Conservation (phyloP, 1,140 invertebrate genomes). For the Varroa destructor region DNA sequence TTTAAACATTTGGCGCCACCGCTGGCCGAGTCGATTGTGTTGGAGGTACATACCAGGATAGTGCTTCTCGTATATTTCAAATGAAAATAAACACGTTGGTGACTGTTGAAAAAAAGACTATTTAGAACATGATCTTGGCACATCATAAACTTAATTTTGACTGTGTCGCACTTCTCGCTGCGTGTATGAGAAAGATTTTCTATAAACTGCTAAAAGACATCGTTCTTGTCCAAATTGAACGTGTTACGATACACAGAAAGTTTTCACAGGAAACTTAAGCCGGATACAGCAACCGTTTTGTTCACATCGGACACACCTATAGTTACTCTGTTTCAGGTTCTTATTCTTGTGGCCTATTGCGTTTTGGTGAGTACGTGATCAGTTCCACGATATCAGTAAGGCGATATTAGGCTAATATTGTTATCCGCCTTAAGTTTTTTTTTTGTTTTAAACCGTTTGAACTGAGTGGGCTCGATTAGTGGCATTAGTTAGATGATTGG, state of each 20-base stretch:
- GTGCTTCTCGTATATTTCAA: no score
- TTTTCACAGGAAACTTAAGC: no score
- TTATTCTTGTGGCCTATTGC: neutral
- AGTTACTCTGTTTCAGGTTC: neutral
- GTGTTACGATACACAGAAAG: no score
- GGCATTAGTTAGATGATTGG: no score
- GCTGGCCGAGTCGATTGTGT: neutral
- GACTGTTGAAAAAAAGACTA: neutral
- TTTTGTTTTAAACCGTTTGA: no score
- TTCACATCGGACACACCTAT: neutral
- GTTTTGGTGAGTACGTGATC: neutral
- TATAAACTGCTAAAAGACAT: neutral
- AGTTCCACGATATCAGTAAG: slow-evolving; percentile 1
- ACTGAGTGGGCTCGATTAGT: no score
- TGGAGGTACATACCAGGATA: neutral
- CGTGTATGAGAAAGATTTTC: neutral
- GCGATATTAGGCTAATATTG: neutral
- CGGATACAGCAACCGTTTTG: neutral
- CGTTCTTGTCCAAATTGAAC: neutral
- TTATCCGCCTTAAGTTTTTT: no score
- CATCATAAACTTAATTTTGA: neutral
- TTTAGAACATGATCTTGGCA: neutral
- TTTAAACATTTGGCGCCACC: neutral
- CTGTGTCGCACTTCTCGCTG: neutral
- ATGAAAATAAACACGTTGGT: neutral